phyloP scores from a whole-genome alignment of 2,888 invertebrate genomes.

The Epirrita christyi region DNA sequence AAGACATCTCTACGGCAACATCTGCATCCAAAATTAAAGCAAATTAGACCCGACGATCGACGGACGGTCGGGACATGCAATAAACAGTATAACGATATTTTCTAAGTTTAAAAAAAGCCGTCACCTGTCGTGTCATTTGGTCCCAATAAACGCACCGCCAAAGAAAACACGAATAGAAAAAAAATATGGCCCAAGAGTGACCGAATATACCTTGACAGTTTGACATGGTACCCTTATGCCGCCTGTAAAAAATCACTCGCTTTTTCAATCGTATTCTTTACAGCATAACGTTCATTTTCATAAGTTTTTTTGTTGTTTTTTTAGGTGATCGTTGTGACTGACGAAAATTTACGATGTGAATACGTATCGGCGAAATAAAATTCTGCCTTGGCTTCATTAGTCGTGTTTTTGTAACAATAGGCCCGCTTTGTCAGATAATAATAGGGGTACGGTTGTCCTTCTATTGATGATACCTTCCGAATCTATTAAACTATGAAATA shows the following conservation, averaged over 20 bases:
- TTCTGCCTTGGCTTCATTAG: conserved; percentile 76
- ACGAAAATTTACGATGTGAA: conserved; percentile 82
- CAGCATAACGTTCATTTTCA: conserved; percentile 27
- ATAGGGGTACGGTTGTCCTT: conserved; percentile 54
- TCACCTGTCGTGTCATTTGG: conserved; percentile 85
- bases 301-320: conserved; percentile 60
- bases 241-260: conserved; percentile 28
- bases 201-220: conserved; percentile 69
- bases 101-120: conserved; percentile 66
- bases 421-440: conserved; percentile 63
- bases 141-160: conserved; percentile 79
- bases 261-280: conserved; percentile 27
- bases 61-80: conserved; percentile 70
- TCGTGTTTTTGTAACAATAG: conserved; percentile 63
- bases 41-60: conserved; percentile 69
- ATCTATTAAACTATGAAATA: conserved; percentile 39
- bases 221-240: conserved; percentile 42
- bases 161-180: conserved; percentile 76
- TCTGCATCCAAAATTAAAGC: conserved; percentile 65
- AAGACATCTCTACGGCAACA: conserved; percentile 66
- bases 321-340: conserved; percentile 75
- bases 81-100: conserved; percentile 82
- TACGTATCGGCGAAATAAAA: conserved; percentile 75
- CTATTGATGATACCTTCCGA: conserved; percentile 70
- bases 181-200: conserved; percentile 74